Evolutionary conservation across 2,113 vertebrate genomes (phyloP).

Genomic region (Platysteira castanea): DNA sequence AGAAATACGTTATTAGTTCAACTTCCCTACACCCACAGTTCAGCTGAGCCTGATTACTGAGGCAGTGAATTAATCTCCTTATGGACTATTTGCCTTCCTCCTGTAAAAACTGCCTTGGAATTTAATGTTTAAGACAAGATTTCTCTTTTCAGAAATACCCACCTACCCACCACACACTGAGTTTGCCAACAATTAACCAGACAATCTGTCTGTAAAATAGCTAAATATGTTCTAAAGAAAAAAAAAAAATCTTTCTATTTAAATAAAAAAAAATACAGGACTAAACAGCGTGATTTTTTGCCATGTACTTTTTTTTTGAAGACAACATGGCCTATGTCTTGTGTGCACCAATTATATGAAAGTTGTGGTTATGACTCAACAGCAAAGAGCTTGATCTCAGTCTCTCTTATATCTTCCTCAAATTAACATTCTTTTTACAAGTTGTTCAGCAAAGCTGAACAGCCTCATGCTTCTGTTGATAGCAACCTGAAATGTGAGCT

Average conservation of each 20-base stretch:
- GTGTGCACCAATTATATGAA: not conserved
- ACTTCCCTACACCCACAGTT: not conserved
- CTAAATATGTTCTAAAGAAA: not conserved
- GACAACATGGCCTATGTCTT: not conserved
- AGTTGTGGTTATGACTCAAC: not conserved
- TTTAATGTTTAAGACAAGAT: not conserved
- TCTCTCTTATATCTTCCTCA: not conserved
- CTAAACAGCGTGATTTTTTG: not conserved
- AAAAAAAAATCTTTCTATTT: not conserved
- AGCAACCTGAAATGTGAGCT: not conserved
- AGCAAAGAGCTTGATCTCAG: not conserved
- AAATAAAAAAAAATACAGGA: not conserved
- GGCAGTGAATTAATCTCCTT: not conserved
- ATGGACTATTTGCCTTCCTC: not conserved
- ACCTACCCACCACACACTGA: not conserved
- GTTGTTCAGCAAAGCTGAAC: not conserved
- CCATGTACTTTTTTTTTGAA: not conserved
- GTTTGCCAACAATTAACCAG: slow-evolving; percentile 44
- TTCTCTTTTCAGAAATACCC: not conserved
- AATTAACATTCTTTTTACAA: not conserved
- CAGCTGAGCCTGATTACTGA: not conserved
- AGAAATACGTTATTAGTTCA: not conserved
- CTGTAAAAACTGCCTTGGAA: not conserved
- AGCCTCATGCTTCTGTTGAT: not conserved
- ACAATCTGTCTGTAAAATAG: not conserved